Percentiles rank a stretch among this genome's conserved stretches.
Conservation (phyloP, 2,113 vertebrate species). For the Lontra canadensis region DNA sequence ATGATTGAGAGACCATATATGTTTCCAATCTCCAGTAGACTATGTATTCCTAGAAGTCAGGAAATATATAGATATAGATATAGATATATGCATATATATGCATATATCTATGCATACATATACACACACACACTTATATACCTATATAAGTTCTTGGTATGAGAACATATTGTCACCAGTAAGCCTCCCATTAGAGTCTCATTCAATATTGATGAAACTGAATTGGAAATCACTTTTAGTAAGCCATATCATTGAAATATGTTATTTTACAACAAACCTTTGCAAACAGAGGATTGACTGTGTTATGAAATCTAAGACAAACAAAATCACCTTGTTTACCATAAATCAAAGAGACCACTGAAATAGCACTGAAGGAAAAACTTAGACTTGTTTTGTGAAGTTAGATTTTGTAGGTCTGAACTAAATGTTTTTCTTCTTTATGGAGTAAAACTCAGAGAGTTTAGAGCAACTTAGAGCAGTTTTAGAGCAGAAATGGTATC, state of each 20-base stretch:
- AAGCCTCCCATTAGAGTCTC: background rate
- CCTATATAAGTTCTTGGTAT: background rate
- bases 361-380: background rate
- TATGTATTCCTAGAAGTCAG: background rate
- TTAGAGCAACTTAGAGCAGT: background rate
- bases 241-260: background rate
- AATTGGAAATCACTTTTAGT: background rate
- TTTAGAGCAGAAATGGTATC: slow-evolving; percentile 44
- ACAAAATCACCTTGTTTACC: background rate
- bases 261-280: background rate
- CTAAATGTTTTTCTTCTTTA: background rate
- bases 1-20: background rate
- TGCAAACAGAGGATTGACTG: background rate
- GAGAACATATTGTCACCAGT: background rate
- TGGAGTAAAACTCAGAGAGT: background rate
- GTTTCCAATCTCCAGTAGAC: background rate
- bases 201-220: background rate
- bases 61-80: background rate
- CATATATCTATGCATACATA: too few species aligned
- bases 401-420: background rate
- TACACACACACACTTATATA: too few species aligned
- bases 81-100: too few species aligned
- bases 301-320: background rate
- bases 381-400: background rate
- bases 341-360: background rate